Base-by-base conservation (phyloP, 2,113 vertebrate species). In the Galeopterus variegatus region DNA sequence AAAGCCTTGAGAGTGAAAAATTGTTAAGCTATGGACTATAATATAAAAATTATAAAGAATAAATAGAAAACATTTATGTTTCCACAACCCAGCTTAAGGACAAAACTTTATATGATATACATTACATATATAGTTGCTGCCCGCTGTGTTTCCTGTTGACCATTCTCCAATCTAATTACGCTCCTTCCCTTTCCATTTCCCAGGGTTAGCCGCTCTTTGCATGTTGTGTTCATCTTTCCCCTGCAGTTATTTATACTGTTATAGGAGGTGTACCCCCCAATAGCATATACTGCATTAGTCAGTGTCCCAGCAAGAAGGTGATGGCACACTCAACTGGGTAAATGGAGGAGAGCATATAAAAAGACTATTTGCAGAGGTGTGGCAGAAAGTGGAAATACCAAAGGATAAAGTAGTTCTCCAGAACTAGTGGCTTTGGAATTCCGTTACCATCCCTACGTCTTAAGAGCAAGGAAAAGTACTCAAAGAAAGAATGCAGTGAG, bases 1-100 rank as follows among this genome's bases (percentile, higher is more conserved):
- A 90, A 94, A 87, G 36, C 3, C 13, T 93, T 93, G 41, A 69
- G 23, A 80, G n/a, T 50, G 15, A 84, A 91, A 80, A 69, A 56
- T 26, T 81, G 6, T 54, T 69, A 54, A 36, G 28, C 60, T 88
- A 60, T 19, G 1, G 56, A 54, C 10, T 90, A 33, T 50, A 69
- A 64, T 8, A 50, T 70, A 86, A 91, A 76, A 52, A 52, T 82
- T 4, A 83, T 64, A 54, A 93, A 81, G 33, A 94, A 65, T 64
- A 15, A 23, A 72, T 4, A 72, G 60, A 73, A 84, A 81, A 81
- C 28, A 79, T 58, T 69, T 11, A 19, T 72, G 31, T 80, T 52
- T 58, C 23, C 11, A 56, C 45, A 58, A 85, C 21, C 10, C 24
- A 93, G 24, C 3, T 45, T 70, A 80, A 88, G 10, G 50, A 58